Evolutionary conservation across 2,113 vertebrate genomes (phyloP), one percentile per base, ranked within the genome.

Genomic region (Clarias batrachus): DNA sequence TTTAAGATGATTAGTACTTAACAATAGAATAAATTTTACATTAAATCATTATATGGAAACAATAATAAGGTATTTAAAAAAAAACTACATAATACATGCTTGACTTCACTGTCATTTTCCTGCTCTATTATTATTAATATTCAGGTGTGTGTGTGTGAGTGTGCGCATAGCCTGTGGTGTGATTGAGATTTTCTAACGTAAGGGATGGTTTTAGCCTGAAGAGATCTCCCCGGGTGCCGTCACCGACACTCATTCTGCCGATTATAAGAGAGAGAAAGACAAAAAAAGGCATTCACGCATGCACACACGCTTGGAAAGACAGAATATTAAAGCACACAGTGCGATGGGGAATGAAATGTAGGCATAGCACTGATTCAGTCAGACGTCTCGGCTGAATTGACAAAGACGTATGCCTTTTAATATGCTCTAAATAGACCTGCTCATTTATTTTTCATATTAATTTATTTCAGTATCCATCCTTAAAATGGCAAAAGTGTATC

Each of bases 191-290:
- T 56, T 30, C 48, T 14, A 56, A 27, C 17, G n/a, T 78, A 78
- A 56, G 74, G 56, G 52, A 56, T 6, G 6, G 17, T 27, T 57
- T 73, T 83, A 83, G 66, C 48, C 82, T 83, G 82, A 59, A 59
- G 65, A 57, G n/a, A 41, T 73, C 82, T 37, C 66, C 21, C 66
- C 2, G 30, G 82, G 82, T 59, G 65, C 66, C 66, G 12, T 73
- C 66, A 71, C 66, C 59, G 82, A 83, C 19, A 54, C 66, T 73
- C 82, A 71, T 37, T 70, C 27, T 73, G 54, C 83, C 23, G 23
- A 74, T 84, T 73, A 60, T n/a, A 60, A 84, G 48, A 73, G 56
- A 84, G 25, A 84, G 25, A 27, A 12, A 27, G 60, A 66, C 23
- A n/a, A 52, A 82, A 66, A 27, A 48, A 48, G n/a, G 74, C 52